Base-by-base conservation (phyloP, 2,888 invertebrate species). In the Euzophera pinguis region DNA sequence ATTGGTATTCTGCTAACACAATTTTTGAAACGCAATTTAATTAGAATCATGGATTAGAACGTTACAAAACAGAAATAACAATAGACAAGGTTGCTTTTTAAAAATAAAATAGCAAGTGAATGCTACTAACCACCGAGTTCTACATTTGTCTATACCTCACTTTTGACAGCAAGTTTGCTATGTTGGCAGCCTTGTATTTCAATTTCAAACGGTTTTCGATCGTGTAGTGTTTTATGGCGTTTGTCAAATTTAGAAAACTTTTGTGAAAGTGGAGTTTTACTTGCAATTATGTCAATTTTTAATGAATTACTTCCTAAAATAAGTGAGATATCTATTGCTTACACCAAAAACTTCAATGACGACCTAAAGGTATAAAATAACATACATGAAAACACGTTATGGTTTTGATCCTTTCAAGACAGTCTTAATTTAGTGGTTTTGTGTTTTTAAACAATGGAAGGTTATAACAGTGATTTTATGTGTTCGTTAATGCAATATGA, bases 201-300 rank as follows among this genome's bases (percentile, higher is more conserved):
- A 84, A 86, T 81, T 83, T 87, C 79, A 89, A 90, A 89, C 89
- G 86, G 90, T 87, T 88, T 87, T 86, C 69, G 67, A 75, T 71
- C 64, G 69, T 69, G 68, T 74, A 65, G 75, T 77, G 72, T 82
- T 84, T 69, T 70, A 79, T 72, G 80, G 78, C 78, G 78, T 75
- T 73, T 81, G 76, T 73, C 73, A 78, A 77, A 73, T 70, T 45
- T 60, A 59, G 38, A 50, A 50, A 49, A 49, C 48, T 39, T 50
- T 50, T 50, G 27, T 37, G 64, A 67, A 78, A 75, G 71, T 74
- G 65, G 57, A 65, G 69, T 69, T 71, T 73, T 75, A 66, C 60
- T 55, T 57, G 56, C 57, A 84, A 83, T 65, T 69, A 90, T 90
- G 89, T 86, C 89, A 58, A 75, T 86, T 75, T 89, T 84, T 67